phyloP scores from a whole-genome alignment of 1,140 invertebrate species.

The Acromyrmex heyeri region DNA sequence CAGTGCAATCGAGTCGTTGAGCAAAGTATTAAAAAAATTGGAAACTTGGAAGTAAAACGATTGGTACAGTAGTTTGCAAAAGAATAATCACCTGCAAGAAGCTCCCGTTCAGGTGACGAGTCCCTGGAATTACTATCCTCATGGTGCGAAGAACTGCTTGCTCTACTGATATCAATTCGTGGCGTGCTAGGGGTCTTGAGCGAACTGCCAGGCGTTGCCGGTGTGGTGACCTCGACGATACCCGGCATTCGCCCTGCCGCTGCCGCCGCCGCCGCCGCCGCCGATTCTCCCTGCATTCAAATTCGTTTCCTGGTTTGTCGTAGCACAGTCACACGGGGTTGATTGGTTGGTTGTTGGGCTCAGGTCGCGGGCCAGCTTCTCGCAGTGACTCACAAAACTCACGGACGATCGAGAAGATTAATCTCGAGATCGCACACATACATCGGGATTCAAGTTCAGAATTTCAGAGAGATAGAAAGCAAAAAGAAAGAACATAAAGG shows the following conservation, averaged over 20 bases:
- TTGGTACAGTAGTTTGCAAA: background rate
- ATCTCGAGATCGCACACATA: conserved; percentile 57
- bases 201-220: conserved; percentile 84
- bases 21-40: background rate
- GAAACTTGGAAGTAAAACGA: background rate
- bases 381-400: conserved; percentile 48
- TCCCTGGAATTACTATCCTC: conserved; percentile 91
- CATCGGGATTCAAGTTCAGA: conserved; percentile 40
- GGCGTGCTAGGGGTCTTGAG: conserved; percentile 92
- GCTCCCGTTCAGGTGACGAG: conserved; percentile 92
- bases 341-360: conserved; percentile 60
- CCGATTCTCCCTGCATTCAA: conserved; percentile 83
- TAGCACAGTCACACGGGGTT: conserved; percentile 71
- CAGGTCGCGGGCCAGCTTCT: conserved; percentile 50
- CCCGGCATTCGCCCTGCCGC: conserved; percentile 88
- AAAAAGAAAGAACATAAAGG: background rate
- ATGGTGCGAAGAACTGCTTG: conserved; percentile 94
- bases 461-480: conserved; percentile 2
- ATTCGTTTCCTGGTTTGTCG: conserved; percentile 78
- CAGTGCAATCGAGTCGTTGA: background rate
- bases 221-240: conserved; percentile 89
- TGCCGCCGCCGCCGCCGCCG: conserved; percentile 85
- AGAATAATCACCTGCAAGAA: conserved; percentile 86
- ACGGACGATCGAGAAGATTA: conserved; percentile 32
- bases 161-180: conserved; percentile 94